phyloP scores from a whole-genome alignment of 2,888 invertebrate genomes.

The Eugnorisma glareosa region DNA sequence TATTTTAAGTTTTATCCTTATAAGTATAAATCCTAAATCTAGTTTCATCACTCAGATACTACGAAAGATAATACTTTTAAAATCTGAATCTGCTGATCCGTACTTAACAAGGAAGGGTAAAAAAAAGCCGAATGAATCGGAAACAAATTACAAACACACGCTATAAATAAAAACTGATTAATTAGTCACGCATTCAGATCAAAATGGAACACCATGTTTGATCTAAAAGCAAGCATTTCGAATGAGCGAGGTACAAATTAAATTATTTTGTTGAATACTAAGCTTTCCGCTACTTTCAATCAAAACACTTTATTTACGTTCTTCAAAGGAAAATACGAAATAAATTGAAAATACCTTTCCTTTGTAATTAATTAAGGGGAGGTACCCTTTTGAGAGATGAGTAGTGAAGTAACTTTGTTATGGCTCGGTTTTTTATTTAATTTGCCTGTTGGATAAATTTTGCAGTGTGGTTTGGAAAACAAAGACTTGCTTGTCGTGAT shows the following conservation, averaged over 20 bases:
- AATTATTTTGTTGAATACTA: conserved; percentile 73
- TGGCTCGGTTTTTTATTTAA: conserved; percentile 24
- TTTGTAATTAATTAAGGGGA: conserved; percentile 74
- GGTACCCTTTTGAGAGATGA: conserved; percentile 30
- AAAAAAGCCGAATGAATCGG: conserved; percentile 34
- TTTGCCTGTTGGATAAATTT: conserved; percentile 18
- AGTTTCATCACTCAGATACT: neutral
- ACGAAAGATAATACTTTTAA: neutral
- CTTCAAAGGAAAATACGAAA: conserved; percentile 72
- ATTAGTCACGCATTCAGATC: conserved; percentile 42
- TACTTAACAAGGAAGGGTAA: neutral
- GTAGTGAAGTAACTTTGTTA: conserved; percentile 36
- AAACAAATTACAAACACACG: conserved; percentile 25
- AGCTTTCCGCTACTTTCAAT: conserved; percentile 70
- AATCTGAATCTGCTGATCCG: neutral
- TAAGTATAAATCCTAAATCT: neutral
- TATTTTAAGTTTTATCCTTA: neutral
- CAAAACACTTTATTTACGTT: conserved; percentile 75
- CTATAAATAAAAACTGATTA: conserved; percentile 26
- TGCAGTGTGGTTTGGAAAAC: neutral
- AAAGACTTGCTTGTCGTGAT: neutral
- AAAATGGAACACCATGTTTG: conserved; percentile 46
- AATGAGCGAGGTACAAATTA: conserved; percentile 65
- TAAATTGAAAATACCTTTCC: conserved; percentile 76
- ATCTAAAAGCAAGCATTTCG: conserved; percentile 53